Percentiles rank a stretch among this genome's conserved stretches.
phyloP scores from a whole-genome alignment of 2,113 vertebrate species.

The Osmerus eperlanus region DNA sequence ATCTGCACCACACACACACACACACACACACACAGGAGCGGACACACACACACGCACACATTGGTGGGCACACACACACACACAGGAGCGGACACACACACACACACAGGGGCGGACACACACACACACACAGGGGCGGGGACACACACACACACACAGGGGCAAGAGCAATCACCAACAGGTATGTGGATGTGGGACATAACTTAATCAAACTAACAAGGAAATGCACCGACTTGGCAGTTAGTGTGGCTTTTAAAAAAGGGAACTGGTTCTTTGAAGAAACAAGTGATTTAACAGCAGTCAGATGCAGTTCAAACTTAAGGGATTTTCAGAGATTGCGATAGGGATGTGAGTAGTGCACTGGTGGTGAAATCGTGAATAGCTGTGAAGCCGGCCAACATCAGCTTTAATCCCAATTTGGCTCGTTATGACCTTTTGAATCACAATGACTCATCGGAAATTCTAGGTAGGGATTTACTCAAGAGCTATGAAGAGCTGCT shows the following conservation, averaged over 20 bases:
- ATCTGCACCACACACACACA: conserved; percentile 69
- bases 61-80: too few species aligned
- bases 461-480: neutral
- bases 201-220: too few species aligned
- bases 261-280: neutral
- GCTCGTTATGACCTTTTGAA: neutral
- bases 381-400: neutral
- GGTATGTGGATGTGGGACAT: neutral
- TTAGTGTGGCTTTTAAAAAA: neutral
- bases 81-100: too few species aligned
- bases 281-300: neutral
- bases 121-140: too few species aligned
- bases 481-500: neutral
- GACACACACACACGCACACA: too few species aligned
- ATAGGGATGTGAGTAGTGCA: neutral
- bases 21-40: too few species aligned
- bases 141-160: too few species aligned
- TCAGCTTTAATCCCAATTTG: neutral
- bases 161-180: neutral
- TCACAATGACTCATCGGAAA: neutral
- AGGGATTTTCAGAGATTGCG: neutral
- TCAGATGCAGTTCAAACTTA: neutral
- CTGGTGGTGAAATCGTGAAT: neutral
- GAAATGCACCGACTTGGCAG: neutral
- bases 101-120: too few species aligned